Conservation (phyloP, 2,888 invertebrate genomes). For the Hydriomena furcata region DNA sequence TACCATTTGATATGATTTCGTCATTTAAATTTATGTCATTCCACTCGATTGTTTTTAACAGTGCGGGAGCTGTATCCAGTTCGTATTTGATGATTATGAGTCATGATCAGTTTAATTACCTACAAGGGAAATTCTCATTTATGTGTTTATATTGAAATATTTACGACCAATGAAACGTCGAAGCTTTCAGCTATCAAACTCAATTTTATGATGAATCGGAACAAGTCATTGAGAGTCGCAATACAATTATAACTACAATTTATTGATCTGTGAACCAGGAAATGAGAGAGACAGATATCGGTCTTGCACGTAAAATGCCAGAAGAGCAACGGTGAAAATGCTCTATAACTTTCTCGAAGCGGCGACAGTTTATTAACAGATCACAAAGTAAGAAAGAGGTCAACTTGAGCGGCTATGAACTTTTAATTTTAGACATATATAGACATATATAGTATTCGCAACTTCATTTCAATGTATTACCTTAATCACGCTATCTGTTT, state of each 20-base stretch:
- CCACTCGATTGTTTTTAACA: conserved; percentile 5
- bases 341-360: too few species aligned
- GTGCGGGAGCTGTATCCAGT: conserved; percentile 6
- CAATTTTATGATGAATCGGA: conserved; percentile 9
- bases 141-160: conserved; percentile 21
- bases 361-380: too few species aligned
- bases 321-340: too few species aligned
- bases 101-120: conserved; percentile 29
- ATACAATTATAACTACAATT: background rate
- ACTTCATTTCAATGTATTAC: too few species aligned
- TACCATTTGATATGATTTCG: conserved; percentile 8
- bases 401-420: too few species aligned
- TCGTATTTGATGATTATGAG: conserved; percentile 11
- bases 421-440: too few species aligned
- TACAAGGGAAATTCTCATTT: conserved; percentile 25
- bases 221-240: conserved; percentile 1
- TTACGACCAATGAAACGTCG: conserved; percentile 28
- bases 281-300: too few species aligned
- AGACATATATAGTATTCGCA: too few species aligned
- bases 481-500: too few species aligned
- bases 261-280: background rate
- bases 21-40: conserved; percentile 1
- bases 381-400: too few species aligned
- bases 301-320: too few species aligned
- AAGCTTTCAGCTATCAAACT: conserved; percentile 22